A percentile compares a stretch with the other conserved stretches of the same genome.
Conservation (phyloP, 2,113 vertebrate species). For the Epinephelus moara region DNA sequence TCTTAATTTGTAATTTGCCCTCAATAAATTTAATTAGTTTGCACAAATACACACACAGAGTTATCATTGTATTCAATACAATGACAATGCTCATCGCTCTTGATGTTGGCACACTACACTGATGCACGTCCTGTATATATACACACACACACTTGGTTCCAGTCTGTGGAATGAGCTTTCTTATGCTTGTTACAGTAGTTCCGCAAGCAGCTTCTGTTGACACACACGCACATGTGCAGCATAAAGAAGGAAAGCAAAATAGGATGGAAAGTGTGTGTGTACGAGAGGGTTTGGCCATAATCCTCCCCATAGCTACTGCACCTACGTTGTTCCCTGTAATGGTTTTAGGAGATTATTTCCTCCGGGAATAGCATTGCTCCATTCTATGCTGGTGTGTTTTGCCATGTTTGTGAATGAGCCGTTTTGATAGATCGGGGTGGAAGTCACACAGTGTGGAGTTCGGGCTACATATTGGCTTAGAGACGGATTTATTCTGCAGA, state of each 20-base stretch:
- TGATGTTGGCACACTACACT: conserved; percentile 26
- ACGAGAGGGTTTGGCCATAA: conserved; percentile 63
- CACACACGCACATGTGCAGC: conserved; percentile 17
- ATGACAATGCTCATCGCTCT: not conserved
- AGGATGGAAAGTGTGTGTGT: conserved; percentile 19
- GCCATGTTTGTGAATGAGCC: conserved; percentile 78
- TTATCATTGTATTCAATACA: not conserved
- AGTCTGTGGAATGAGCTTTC: conserved; percentile 53
- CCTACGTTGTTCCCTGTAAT: conserved; percentile 81
- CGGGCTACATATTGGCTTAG: conserved; percentile 76
- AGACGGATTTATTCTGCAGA: conserved; percentile 74
- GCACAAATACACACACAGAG: conserved; percentile 15
- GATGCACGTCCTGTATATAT: not conserved
- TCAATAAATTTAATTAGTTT: conserved; percentile 13
- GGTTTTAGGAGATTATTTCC: conserved; percentile 85
- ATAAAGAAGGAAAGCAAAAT: conserved; percentile 51
- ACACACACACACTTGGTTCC: not conserved
- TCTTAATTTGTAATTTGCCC: not conserved
- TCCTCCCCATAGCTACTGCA: conserved; percentile 76
- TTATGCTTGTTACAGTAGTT: conserved; percentile 58
- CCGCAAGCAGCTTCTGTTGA: conserved; percentile 41
- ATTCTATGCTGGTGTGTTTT: conserved; percentile 57
- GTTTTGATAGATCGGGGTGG: conserved; percentile 69
- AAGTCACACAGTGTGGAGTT: conserved; percentile 63
- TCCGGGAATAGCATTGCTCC: conserved; percentile 75